These are phyloP conservation scores for Onthophagus sagittarius DNA, from an alignment of 2,888 invertebrate species.

Conservation along the genomic window DNA sequence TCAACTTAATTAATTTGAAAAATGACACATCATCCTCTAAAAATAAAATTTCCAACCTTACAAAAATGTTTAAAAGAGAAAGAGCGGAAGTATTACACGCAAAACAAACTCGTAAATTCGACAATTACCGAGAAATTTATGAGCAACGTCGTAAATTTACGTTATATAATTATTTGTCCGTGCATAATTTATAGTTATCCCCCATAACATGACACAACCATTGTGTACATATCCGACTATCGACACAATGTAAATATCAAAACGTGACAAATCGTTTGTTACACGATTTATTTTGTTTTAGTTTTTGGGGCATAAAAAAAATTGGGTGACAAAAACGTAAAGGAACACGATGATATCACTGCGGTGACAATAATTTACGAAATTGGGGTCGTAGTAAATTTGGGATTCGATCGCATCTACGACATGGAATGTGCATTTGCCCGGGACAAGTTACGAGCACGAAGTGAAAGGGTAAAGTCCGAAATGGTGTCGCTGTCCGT, in stretches of 20 bases:
- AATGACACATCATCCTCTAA: not conserved
- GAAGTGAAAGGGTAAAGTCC: not conserved
- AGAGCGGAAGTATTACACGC: not conserved
- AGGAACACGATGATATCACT: too few species aligned
- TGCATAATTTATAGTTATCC: not conserved
- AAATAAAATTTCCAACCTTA: not conserved
- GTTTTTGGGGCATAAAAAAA: too few species aligned
- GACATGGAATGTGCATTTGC: not conserved
- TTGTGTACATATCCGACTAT: not conserved
- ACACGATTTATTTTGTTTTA: not conserved
- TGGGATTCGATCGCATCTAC: not conserved
- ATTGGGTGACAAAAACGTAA: too few species aligned
- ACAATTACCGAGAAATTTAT: not conserved
- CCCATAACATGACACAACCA: not conserved
- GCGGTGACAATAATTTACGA: too few species aligned
- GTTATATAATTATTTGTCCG: not conserved
- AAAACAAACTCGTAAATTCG: not conserved
- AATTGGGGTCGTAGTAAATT: not conserved
- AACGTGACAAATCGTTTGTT: not conserved
- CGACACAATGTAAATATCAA: not conserved
- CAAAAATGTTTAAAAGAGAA: not conserved
- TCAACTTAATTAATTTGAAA: not conserved
- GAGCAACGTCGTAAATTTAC: not conserved
- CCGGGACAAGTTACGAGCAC: not conserved
- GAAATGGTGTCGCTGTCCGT: not conserved